Percentiles rank a stretch among this genome's conserved stretches.
These are phyloP conservation scores for Eublepharis macularius DNA, from an alignment of 2,113 vertebrate genomes.

Conservation along the genomic window DNA sequence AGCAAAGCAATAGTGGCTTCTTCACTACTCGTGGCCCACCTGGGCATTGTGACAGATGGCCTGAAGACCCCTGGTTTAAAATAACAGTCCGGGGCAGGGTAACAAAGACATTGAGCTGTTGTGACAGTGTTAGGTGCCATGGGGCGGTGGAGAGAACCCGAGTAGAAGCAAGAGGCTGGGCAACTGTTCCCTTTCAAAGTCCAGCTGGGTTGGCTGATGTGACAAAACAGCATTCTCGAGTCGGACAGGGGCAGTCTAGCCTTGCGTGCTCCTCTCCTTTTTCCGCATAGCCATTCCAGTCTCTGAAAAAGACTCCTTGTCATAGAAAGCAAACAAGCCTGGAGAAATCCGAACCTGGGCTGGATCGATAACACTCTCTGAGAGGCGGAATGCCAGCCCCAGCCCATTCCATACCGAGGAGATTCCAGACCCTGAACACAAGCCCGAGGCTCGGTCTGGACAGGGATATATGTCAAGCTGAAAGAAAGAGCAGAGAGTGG, in stretches of 20 bases:
- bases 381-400: not conserved
- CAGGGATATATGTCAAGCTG: not conserved
- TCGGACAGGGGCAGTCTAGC: not conserved
- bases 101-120: not conserved
- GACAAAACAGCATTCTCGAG: not conserved
- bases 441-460: not conserved
- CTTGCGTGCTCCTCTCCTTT: not conserved
- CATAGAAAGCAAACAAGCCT: not conserved
- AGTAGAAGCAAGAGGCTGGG: not conserved
- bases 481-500: not conserved
- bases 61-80: too few relatives aligned
- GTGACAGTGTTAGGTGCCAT: not conserved
- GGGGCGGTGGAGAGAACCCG: not conserved
- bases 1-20: too few relatives aligned
- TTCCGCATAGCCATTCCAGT: not conserved
- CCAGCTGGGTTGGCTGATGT: not conserved
- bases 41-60: too few relatives aligned
- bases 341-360: not conserved
- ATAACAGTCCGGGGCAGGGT: too few relatives aligned
- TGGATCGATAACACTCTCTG: not conserved
- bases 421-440: not conserved
- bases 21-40: too few relatives aligned
- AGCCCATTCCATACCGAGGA: conserved; percentile 1
- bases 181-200: not conserved
- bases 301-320: not conserved